A percentile compares a stretch with the other conserved stretches of the same genome.
Conservation (phyloP, 2,797 vertebrate species). For the Brotula barbata region DNA sequence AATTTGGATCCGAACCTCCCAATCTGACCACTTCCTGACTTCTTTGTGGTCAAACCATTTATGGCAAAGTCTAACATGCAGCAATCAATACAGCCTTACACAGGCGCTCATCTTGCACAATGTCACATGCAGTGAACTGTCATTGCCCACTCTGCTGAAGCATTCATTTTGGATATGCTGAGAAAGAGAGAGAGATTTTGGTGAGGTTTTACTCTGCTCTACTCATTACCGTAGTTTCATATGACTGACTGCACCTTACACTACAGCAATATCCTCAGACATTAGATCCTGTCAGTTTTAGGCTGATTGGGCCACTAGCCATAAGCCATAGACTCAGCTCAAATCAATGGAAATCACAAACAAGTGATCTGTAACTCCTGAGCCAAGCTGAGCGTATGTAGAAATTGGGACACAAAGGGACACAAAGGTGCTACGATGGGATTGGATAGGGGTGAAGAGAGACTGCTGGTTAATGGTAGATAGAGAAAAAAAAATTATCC, state of each 20-base stretch:
- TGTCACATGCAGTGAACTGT: too few relatives aligned
- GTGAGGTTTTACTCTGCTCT: slow-evolving; percentile 5
- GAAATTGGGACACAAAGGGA: not conserved
- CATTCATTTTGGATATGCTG: not conserved
- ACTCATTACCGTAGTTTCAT: slow-evolving; percentile 25
- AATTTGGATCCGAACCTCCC: too few relatives aligned
- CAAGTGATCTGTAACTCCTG: slow-evolving; percentile 7
- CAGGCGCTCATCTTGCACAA: too few relatives aligned
- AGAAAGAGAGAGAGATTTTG: slow-evolving; percentile 1
- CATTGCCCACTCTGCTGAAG: not conserved
- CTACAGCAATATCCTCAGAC: slow-evolving; percentile 53
- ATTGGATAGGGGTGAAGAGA: not conserved
- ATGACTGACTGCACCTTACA: slow-evolving; percentile 24
- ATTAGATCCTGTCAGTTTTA: slow-evolving; percentile 35
- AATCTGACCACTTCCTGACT: too few relatives aligned
- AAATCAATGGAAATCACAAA: slow-evolving; percentile 10
- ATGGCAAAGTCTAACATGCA: too few relatives aligned
- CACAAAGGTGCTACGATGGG: not conserved
- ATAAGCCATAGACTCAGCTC: slow-evolving; percentile 28
- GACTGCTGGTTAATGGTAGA: not conserved
- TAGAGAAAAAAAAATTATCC: too few relatives aligned
- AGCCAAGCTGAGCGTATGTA: slow-evolving; percentile 16
- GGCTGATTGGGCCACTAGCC: slow-evolving; percentile 33
- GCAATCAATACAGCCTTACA: too few relatives aligned
- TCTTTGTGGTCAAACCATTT: too few relatives aligned